Base-by-base conservation (phyloP, 2,113 vertebrate species). In the Tor tambroides region DNA sequence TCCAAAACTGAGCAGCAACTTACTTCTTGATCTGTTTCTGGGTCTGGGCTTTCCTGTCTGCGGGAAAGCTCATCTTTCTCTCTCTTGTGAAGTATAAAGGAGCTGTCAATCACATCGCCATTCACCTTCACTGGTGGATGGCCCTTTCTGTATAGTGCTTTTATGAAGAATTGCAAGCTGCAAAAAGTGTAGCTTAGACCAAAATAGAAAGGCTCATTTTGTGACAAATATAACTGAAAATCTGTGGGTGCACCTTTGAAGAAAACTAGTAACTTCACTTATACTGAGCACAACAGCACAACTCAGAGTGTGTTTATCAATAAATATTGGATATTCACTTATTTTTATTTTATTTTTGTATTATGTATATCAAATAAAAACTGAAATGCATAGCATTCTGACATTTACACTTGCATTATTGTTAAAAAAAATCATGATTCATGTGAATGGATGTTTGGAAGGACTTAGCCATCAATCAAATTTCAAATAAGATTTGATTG, bases 31-130 rank as follows among this genome's bases (percentile, higher is more conserved):
- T 67, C 41, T 75, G 67, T 83, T 28, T 87, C 59, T 5, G 35
- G 38, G 80, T 81, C 69, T 87, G 56, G 56, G 67, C 67, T 49
- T 87, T 71, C 32, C 46, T 83, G 71, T 72, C 83, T 89, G 71
- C 21, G 67, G 67, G 83, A 82, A 59, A 46, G 46, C 51, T 89
- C 11, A 78, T 19, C 46, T 69, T 87, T 80, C 49, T 77, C 46
- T 71, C 46, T 74, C 26, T 49, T 80, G 28, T 61, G 28, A 79
- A 79, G 61, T 79, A 84, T 41, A 82, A 85, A 87, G 59, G 56
- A 76, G 26, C 72, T 86, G 85, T 81, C 85, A 86, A 80, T 81
- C 85, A 85, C 61, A 26, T n/a, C 19, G 56, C 41, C 59, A 35
- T 49, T 85, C 84, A 80, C 46, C 85, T 80, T 35, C 56, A 46